Evolutionary conservation across 2,113 vertebrate species (phyloP).

Genomic region (Oenanthe oenanthe): DNA sequence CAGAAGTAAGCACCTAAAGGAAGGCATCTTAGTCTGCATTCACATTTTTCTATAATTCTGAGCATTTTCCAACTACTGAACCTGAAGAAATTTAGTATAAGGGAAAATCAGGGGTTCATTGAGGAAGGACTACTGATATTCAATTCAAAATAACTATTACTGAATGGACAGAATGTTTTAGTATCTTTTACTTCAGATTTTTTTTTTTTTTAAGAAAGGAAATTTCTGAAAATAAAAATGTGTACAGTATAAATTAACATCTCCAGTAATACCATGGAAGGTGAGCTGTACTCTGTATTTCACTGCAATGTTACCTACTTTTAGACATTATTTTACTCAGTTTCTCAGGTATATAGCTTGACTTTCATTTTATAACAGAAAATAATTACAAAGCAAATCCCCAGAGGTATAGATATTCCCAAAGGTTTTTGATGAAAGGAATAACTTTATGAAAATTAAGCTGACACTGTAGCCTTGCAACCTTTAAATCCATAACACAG

Average conservation of each 20-base stretch:
- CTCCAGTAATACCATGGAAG: neutral
- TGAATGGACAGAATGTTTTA: neutral
- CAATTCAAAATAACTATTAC: neutral
- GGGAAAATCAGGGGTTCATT: neutral
- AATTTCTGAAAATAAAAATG: neutral
- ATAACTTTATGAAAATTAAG: constrained; percentile 6
- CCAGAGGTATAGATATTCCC: neutral
- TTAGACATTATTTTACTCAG: constrained; percentile 35
- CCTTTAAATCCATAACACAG: neutral
- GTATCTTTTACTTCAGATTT: neutral
- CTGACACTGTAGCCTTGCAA: neutral
- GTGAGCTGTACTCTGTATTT: neutral
- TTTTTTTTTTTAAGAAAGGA: neutral
- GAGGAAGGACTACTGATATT: neutral
- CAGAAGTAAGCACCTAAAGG: neutral
- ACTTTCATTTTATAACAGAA: constrained; percentile 53
- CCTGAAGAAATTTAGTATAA: neutral
- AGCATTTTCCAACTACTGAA: neutral
- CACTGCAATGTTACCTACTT: neutral
- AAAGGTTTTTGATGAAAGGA: neutral
- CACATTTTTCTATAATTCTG: neutral
- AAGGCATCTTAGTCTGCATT: neutral
- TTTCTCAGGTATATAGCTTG: neutral
- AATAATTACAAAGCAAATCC: constrained; percentile 39
- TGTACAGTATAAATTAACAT: neutral